Evolutionary conservation across 2,797 vertebrate genomes (phyloP).

Genomic region (Hemibagrus guttatus): DNA sequence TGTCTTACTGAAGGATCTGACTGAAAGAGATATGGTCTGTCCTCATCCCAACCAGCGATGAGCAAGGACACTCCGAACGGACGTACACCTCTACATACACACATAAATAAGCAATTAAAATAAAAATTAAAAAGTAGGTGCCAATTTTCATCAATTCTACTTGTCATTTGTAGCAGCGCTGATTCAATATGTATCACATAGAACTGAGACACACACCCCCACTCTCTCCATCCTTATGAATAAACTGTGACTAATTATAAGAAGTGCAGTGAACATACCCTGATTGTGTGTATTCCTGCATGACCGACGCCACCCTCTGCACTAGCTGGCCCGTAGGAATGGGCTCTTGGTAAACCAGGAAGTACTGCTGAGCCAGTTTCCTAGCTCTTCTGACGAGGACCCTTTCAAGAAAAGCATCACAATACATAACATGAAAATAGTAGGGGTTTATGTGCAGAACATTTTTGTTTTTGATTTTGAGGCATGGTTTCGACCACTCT

Average conservation of each 20-base stretch:
- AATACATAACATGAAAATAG: not conserved
- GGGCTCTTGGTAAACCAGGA: conserved; percentile 95
- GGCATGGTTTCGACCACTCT: not conserved
- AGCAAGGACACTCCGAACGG: conserved; percentile 97
- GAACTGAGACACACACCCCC: not conserved
- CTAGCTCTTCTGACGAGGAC: conserved; percentile 95
- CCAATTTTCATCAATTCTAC: not conserved
- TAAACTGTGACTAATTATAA: not conserved
- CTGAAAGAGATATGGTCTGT: conserved; percentile 95
- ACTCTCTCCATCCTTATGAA: not conserved
- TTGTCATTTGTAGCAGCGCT: not conserved
- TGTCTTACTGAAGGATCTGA: conserved; percentile 90
- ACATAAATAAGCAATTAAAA: not conserved
- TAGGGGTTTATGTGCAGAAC: no score
- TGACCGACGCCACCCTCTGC: conserved; percentile 97
- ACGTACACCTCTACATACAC: conserved; percentile 85
- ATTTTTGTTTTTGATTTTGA: not conserved
- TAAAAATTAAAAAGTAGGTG: not conserved
- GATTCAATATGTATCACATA: not conserved
- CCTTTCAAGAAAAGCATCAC: conserved; percentile 68
- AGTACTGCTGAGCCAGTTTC: conserved; percentile 97
- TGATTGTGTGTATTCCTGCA: conserved; percentile 99
- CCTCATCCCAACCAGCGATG: conserved; percentile 98
- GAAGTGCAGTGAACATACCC: conserved; percentile 74
- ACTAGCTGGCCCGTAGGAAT: conserved; percentile 98